Evolutionary conservation across 2,113 vertebrate genomes (phyloP).

Genomic region (Psilopsiagon aymara): DNA sequence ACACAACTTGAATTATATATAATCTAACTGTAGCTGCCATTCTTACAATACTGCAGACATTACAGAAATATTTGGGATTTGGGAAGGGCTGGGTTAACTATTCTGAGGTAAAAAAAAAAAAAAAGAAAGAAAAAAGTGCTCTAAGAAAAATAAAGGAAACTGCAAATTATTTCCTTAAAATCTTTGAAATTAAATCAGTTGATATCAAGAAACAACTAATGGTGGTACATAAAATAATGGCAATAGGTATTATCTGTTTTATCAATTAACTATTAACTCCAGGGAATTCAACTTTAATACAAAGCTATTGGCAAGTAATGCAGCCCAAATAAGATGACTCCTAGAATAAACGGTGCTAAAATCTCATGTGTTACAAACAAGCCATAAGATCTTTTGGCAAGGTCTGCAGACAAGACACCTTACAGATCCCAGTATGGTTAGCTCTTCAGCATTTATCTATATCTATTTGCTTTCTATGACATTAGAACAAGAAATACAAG

Average conservation of each 20-base stretch:
- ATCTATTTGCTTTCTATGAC: neutral
- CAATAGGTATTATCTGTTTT: neutral
- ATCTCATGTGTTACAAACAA: neutral
- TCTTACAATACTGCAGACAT: neutral
- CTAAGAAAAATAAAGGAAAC: neutral
- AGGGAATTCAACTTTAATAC: neutral
- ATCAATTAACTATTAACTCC: neutral
- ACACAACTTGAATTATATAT: neutral
- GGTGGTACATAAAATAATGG: neutral
- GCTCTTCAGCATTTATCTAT: neutral
- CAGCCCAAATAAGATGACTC: neutral
- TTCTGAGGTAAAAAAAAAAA: neutral
- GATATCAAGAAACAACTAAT: neutral
- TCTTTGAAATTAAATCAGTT: neutral
- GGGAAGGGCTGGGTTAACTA: neutral
- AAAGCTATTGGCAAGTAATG: neutral
- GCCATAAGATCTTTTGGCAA: neutral
- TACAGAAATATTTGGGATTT: neutral
- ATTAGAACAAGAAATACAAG: neutral
- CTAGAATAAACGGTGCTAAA: neutral
- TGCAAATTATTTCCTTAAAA: neutral
- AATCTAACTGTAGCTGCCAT: neutral
- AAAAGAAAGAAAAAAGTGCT: neutral
- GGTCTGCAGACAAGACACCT: neutral
- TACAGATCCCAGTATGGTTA: neutral